phyloP scores from a whole-genome alignment of 2,888 invertebrate genomes.

The Tetragnatha montana region DNA sequence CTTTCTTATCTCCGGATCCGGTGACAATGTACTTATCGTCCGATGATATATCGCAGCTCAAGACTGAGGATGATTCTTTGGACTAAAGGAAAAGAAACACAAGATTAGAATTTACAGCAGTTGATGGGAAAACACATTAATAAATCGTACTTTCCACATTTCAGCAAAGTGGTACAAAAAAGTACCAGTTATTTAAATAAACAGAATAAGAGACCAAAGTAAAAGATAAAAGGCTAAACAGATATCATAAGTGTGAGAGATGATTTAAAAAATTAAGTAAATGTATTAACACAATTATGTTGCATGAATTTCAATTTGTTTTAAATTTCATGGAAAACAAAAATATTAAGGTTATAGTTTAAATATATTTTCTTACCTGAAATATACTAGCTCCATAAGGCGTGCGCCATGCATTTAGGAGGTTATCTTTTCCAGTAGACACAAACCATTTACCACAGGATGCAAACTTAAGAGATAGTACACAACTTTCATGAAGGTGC shows the following conservation, averaged over 20 bases:
- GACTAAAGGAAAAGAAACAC: slow-evolving; percentile 76
- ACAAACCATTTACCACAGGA: slow-evolving; percentile 97
- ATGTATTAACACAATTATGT: too few species aligned
- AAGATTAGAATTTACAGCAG: background rate
- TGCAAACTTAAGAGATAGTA: slow-evolving; percentile 93
- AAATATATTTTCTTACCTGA: slow-evolving; percentile 81
- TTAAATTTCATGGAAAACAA: background rate
- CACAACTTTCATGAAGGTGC: slow-evolving; percentile 96
- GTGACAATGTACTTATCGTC: slow-evolving; percentile 98
- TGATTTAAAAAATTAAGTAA: too few species aligned
- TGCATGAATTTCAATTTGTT: background rate
- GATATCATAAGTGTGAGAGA: too few species aligned
- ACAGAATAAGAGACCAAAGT: too few species aligned
- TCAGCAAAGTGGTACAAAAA: too few species aligned
- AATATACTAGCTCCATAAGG: slow-evolving; percentile 96
- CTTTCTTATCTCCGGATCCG: slow-evolving; percentile 97
- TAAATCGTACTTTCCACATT: too few species aligned
- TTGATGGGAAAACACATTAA: background rate
- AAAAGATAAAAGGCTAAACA: too few species aligned
- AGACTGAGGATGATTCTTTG: slow-evolving; percentile 95
- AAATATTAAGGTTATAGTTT: background rate
- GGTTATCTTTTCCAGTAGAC: slow-evolving; percentile 94
- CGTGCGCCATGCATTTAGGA: slow-evolving; percentile 95
- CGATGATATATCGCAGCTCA: slow-evolving; percentile 96
- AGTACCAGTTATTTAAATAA: too few species aligned